Evolutionary conservation across 2,888 invertebrate species (phyloP), one percentile per base, ranked within the genome.

Genomic region (Heliothis peltigera): DNA sequence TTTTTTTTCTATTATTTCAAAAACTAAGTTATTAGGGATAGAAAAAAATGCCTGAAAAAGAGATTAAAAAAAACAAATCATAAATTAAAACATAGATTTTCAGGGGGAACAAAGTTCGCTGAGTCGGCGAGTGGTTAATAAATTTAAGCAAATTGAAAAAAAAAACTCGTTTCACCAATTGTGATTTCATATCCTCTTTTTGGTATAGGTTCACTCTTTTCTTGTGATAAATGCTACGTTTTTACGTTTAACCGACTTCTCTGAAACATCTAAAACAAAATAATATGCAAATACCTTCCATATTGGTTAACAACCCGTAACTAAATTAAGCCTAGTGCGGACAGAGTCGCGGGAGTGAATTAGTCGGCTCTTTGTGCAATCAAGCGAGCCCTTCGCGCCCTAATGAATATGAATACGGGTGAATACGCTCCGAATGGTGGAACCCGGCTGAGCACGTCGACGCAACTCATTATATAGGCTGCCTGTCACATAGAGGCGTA

Each of bases 321-420:
- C 89, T 87, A 90, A 88, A 91, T 92, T 92, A 92, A 91, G 85
- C 78, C 80, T 84, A 82, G 80, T 75, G 79, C 85, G 88, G 88
- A 83, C 90, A 83, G 83, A 91, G 89, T 89, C 90, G 84, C 89
- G 88, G 89, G 89, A 85, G 87, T 84, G 87, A 95, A 95, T 95
- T 95, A 95, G 93, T 89, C 84, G 81, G 89, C 93, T 92, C 95
- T 95, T 95, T 95, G 95, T 95, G 95, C 95, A 95, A 95, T 95
- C 95, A 95, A 90, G 92, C 95, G 91, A 82, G 89, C 91, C 92
- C 92, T 92, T 92, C 91, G 89, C 88, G 86, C 87, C 88, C 91
- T 94, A 93, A 94, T 94, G 94, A 95, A 94, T 93, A 92, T 93
- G 93, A 93, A 93, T 93, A 93, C 89, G 89, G 86, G 82, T 89